phyloP scores from a whole-genome alignment of 2,888 invertebrate genomes.

The Bombyx huttoni region DNA sequence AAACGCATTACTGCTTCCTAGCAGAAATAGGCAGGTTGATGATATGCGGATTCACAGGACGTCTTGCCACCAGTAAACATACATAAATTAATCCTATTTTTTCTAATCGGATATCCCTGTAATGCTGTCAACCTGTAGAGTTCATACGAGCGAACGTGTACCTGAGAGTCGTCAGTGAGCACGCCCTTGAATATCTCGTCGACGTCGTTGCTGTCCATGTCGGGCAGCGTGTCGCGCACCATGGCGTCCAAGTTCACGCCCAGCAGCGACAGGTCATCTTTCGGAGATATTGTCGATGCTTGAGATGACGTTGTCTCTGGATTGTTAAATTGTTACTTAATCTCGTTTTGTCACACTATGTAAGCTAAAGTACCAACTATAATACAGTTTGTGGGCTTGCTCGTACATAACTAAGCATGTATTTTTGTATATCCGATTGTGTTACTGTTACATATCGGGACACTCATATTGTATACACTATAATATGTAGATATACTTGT shows the following conservation, averaged over 20 bases:
- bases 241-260: slow-evolving; percentile 81
- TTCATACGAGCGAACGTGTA: slow-evolving; percentile 8
- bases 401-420: background rate
- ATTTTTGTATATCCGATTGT: background rate
- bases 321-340: background rate
- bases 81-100: background rate
- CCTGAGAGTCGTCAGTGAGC: slow-evolving; percentile 83
- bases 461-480: no score
- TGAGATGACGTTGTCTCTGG: slow-evolving; percentile 49
- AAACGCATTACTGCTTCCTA: no score
- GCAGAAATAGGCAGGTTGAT: no score
- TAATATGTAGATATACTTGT: no score
- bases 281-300: slow-evolving; percentile 69
- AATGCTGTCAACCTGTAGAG: no score
- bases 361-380: no score
- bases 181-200: slow-evolving; percentile 94
- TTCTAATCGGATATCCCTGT: no score
- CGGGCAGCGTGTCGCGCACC: slow-evolving; percentile 79
- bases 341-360: background rate
- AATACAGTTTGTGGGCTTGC: no score
- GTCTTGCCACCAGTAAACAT: no score
- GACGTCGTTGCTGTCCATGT: slow-evolving; percentile 92
- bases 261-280: slow-evolving; percentile 72
- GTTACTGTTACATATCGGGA: no score
- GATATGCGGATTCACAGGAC: no score